Conservation (phyloP, 2,113 vertebrate species). For the Cromileptes altivelis region DNA sequence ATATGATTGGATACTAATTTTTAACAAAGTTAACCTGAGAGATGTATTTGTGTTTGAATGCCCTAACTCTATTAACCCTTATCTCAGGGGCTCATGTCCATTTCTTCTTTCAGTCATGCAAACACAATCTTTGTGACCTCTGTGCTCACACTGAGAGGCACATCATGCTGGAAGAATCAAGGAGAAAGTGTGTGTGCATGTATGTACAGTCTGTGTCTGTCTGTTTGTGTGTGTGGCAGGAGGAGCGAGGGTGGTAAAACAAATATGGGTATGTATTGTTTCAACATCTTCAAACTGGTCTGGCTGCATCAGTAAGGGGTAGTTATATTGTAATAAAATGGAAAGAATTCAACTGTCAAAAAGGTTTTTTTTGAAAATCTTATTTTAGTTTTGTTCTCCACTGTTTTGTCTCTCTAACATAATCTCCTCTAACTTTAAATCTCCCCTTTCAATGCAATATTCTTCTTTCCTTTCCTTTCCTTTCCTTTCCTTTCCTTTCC, state of each 20-base stretch:
- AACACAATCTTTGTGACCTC: conserved; percentile 30
- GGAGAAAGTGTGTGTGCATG: not conserved
- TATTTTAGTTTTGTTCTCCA: not conserved
- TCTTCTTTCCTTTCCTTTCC: not conserved
- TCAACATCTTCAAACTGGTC: conserved; percentile 60
- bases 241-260: not conserved
- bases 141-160: not conserved
- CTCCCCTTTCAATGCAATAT: not conserved
- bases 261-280: conserved; percentile 74
- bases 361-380: not conserved
- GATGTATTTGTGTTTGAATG: conserved; percentile 19
- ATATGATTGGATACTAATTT: conserved; percentile 30
- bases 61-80: conserved; percentile 19
- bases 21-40: conserved; percentile 41
- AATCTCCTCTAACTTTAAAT: not conserved
- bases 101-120: conserved; percentile 25
- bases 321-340: not conserved
- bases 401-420: not conserved
- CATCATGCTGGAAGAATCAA: conserved; percentile 11
- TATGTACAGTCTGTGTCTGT: conserved; percentile 3
- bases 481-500: too few relatives aligned
- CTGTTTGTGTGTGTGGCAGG: not conserved
- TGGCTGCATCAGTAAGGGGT: not conserved
- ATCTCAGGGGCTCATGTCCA: not conserved
- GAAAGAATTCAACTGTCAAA: not conserved